These are phyloP conservation scores for Takifugu rubripes DNA, from an alignment of 2,797 vertebrate species.

Conservation along the genomic window DNA sequence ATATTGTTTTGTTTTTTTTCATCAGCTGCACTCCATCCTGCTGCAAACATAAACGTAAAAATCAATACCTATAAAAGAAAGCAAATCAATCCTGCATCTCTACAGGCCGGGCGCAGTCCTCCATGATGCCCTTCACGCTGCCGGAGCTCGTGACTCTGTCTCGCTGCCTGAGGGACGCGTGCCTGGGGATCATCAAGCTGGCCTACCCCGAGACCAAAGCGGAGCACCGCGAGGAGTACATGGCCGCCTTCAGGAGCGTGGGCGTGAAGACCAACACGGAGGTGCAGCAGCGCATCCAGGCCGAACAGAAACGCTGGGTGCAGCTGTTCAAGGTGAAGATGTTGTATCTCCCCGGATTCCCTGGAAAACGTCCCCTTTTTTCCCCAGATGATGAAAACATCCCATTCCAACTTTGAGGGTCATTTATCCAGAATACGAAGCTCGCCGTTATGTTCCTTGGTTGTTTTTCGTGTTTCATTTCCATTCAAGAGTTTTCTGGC, in stretches of 20 bases:
- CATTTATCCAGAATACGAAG: slow-evolving; percentile 59
- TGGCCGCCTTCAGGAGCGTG: slow-evolving; percentile 89
- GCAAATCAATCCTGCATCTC: slow-evolving; percentile 22
- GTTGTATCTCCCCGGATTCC: not conserved
- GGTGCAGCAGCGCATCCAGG: slow-evolving; percentile 89
- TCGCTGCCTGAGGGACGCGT: slow-evolving; percentile 92
- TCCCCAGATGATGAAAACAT: no score
- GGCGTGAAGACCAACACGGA: slow-evolving; percentile 87
- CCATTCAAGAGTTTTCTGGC: slow-evolving; percentile 21
- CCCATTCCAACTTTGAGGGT: slow-evolving; percentile 9
- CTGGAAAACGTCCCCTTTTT: not conserved
- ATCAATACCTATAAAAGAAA: slow-evolving; percentile 43
- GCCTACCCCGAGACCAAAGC: slow-evolving; percentile 96
- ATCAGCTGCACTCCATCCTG: slow-evolving; percentile 5
- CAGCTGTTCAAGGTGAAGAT: slow-evolving; percentile 92
- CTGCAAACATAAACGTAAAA: slow-evolving; percentile 32
- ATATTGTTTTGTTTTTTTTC: slow-evolving; percentile 15
- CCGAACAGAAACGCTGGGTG: slow-evolving; percentile 93
- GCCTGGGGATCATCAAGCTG: slow-evolving; percentile 96
- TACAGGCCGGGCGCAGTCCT: slow-evolving; percentile 81
- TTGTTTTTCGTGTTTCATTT: no score
- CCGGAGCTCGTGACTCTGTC: slow-evolving; percentile 88
- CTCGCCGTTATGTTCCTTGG: no score
- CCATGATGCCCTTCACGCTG: slow-evolving; percentile 97
- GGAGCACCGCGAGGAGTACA: slow-evolving; percentile 91